phyloP scores from a whole-genome alignment of 1,140 invertebrate species.

The Cyclina sinensis region DNA sequence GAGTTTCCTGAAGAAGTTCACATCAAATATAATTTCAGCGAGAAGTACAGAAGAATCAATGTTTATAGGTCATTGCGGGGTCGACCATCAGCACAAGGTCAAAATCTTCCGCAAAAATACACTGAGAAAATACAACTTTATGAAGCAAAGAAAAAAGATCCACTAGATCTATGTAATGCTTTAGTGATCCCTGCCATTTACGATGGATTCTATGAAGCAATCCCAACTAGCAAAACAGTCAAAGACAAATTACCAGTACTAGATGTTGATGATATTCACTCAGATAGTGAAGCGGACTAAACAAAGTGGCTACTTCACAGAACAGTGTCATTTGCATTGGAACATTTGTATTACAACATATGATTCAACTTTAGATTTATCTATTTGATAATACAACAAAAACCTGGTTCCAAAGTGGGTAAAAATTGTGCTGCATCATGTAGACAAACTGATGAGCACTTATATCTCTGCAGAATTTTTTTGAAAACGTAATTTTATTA shows the following conservation, averaged over 20 bases:
- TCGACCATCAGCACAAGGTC: background rate
- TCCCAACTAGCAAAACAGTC: background rate
- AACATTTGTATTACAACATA: background rate
- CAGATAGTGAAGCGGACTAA: background rate
- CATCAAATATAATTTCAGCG: slow-evolving; percentile 9
- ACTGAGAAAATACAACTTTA: slow-evolving; percentile 20
- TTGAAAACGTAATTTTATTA: background rate
- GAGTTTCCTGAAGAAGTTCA: slow-evolving; percentile 9
- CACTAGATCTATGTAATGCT: background rate
- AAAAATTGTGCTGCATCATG: background rate
- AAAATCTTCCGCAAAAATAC: background rate
- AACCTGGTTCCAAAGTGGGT: too few relatives aligned
- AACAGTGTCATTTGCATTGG: background rate
- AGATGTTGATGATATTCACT: background rate
- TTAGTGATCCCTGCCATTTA: background rate
- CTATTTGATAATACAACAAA: too few relatives aligned
- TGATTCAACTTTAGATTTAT: background rate
- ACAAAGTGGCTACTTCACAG: background rate
- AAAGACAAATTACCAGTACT: slow-evolving; percentile 1
- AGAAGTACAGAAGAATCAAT: background rate
- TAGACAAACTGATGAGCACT: background rate
- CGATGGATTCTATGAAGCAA: background rate
- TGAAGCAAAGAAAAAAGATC: slow-evolving; percentile 32
- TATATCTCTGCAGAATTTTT: background rate
- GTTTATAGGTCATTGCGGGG: background rate